Conservation (phyloP, 2,888 invertebrate species). For the Polydrusus pterygomalis region DNA sequence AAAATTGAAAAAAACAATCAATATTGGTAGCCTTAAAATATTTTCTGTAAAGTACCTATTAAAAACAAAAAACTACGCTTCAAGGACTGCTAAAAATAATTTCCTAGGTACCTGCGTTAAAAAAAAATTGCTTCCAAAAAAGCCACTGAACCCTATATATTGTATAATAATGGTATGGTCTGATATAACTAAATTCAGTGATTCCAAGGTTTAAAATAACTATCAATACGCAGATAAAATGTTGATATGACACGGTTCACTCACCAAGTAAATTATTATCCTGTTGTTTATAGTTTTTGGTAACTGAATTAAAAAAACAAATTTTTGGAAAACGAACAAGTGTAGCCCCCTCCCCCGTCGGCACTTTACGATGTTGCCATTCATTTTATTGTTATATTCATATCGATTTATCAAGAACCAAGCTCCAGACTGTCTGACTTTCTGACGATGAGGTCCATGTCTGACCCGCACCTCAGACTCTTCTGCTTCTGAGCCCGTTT, state of each 20-base stretch:
- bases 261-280: slow-evolving; percentile 38
- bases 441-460: too few species aligned
- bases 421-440: too few species aligned
- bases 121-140: neutral
- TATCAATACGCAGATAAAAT: slow-evolving; percentile 11
- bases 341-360: neutral
- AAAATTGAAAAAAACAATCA: too few species aligned
- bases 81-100: neutral
- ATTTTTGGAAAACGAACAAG: slow-evolving; percentile 30
- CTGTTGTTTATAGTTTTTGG: slow-evolving; percentile 36
- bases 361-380: neutral
- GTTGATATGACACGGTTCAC: slow-evolving; percentile 24
- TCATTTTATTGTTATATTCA: neutral
- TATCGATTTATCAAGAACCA: neutral
- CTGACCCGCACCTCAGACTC: too few species aligned
- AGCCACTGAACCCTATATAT: neutral
- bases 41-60: neutral
- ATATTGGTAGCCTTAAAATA: too few species aligned
- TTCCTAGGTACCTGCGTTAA: too few species aligned
- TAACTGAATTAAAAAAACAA: slow-evolving; percentile 35
- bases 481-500: too few species aligned
- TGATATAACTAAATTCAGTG: too few species aligned
- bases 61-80: neutral
- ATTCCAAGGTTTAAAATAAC: neutral
- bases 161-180: neutral